These are phyloP conservation scores for Poecilus cupreus DNA, from an alignment of 2,888 invertebrate species.

Conservation along the genomic window DNA sequence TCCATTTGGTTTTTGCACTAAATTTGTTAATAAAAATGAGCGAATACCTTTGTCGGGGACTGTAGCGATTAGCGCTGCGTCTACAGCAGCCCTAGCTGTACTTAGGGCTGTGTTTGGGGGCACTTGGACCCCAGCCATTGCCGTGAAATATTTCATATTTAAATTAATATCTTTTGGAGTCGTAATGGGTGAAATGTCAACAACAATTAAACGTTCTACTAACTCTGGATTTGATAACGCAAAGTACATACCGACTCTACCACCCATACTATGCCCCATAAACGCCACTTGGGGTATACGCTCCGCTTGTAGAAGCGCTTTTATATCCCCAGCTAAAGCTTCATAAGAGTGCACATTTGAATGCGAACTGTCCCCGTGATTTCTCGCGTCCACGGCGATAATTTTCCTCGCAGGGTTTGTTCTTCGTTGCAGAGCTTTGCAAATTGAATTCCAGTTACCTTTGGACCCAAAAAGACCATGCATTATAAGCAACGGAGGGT, in stretches of 20 bases:
- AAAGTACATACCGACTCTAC: conserved; percentile 90
- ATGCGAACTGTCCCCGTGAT: conserved; percentile 96
- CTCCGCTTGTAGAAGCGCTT: conserved; percentile 78
- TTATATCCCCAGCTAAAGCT: conserved; percentile 84
- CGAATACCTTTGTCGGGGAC: conserved; percentile 78
- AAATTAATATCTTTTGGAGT: conserved; percentile 75
- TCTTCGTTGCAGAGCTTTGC: conserved; percentile 80
- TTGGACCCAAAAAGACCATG: conserved; percentile 93
- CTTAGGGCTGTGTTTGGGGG: conserved; percentile 79
- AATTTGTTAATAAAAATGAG: conserved; percentile 90
- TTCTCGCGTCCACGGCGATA: conserved; percentile 90
- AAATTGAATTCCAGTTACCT: conserved; percentile 89
- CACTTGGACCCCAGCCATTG: conserved; percentile 79
- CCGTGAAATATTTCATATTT: conserved; percentile 73
- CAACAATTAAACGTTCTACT: conserved; percentile 81
- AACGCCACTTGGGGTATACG: conserved; percentile 80
- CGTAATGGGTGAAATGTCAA: conserved; percentile 83
- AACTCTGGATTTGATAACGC: conserved; percentile 82
- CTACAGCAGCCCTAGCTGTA: conserved; percentile 81
- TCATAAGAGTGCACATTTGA: conserved; percentile 82
- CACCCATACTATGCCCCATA: conserved; percentile 97
- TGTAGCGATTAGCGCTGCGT: conserved; percentile 78
- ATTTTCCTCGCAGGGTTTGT: conserved; percentile 82
- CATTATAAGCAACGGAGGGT: conserved; percentile 85
- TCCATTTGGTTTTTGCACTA: conserved; percentile 74